These are phyloP conservation scores for Drosophila kikkawai DNA, from an alignment of 1,140 invertebrate genomes.

Conservation along the genomic window DNA sequence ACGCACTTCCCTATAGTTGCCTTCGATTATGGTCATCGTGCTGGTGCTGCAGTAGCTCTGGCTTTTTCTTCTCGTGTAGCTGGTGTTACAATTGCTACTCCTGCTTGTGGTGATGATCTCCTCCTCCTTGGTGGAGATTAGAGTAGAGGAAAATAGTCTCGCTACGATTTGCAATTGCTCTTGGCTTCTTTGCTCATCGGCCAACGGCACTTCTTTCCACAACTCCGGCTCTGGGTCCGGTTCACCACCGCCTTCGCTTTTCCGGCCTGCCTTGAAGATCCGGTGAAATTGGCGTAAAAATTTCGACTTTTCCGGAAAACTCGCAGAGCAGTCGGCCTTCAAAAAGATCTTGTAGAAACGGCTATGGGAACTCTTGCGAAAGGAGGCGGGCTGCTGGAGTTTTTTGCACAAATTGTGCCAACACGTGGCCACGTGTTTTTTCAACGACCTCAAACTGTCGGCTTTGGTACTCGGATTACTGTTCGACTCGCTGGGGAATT, in stretches of 20 bases:
- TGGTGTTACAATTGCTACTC: conserved; percentile 4
- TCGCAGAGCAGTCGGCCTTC: conserved; percentile 33
- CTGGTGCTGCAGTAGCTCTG: conserved; percentile 16
- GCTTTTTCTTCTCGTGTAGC: conserved; percentile 1
- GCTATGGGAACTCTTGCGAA: conserved; percentile 28
- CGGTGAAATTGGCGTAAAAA: conserved; percentile 52
- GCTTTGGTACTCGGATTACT: conserved; percentile 37
- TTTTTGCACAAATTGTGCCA: conserved; percentile 67
- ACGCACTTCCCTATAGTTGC: conserved; percentile 60
- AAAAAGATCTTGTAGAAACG: conserved; percentile 53
- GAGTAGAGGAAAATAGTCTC: conserved; percentile 69
- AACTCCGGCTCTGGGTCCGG: conserved; percentile 9
- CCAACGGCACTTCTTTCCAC: conserved; percentile 14
- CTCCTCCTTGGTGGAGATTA: conserved; percentile 47
- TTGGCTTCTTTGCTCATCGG: conserved; percentile 11
- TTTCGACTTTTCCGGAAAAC: conserved; percentile 41
- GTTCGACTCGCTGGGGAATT: conserved; percentile 77
- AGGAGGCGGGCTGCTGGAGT: conserved; percentile 35
- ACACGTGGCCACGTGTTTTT: conserved; percentile 76
- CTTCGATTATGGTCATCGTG: conserved; percentile 73
- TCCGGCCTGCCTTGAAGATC: conserved; percentile 40
- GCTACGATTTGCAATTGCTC: conserved; percentile 56
- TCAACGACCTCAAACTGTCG: conserved; percentile 60
- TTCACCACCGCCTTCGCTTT: not conserved
- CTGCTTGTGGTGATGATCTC: not conserved